These are phyloP conservation scores for Sinosuthora webbiana DNA, from an alignment of 2,113 vertebrate genomes.

Conservation along the genomic window DNA sequence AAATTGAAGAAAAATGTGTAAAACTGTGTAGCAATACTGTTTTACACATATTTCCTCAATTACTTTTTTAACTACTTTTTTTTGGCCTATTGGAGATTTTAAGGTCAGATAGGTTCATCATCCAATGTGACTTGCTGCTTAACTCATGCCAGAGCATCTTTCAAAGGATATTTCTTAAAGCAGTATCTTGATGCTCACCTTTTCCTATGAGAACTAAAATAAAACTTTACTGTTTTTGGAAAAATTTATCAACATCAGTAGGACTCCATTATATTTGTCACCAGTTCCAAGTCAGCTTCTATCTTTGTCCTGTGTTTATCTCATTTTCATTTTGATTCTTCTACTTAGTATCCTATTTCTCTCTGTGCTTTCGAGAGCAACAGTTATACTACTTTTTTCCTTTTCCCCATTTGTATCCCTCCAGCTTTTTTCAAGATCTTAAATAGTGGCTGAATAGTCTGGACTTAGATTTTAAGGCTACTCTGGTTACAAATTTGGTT, in stretches of 20 bases:
- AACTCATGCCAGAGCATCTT: not conserved
- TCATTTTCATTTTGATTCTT: constrained; percentile 23
- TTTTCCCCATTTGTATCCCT: not conserved
- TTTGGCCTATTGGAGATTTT: not conserved
- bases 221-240: not conserved
- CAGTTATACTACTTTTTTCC: not conserved
- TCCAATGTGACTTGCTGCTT: not conserved
- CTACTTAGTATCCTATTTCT: not conserved
- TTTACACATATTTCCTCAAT: not conserved
- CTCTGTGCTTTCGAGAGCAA: not conserved
- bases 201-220: not conserved
- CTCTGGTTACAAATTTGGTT: not conserved
- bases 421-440: not conserved
- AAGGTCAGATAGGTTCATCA: not conserved
- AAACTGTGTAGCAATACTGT: not conserved
- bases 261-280: not conserved
- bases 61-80: not conserved
- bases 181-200: not conserved
- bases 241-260: not conserved
- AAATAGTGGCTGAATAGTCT: not conserved
- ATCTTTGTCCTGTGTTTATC: not conserved
- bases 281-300: not conserved
- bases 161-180: not conserved
- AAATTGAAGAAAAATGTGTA: not conserved
- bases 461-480: not conserved